Percentiles rank a stretch among this genome's conserved stretches.
These are phyloP conservation scores for Ctenopoma kingsleyae DNA, from an alignment of 2,797 vertebrate genomes.

Conservation along the genomic window DNA sequence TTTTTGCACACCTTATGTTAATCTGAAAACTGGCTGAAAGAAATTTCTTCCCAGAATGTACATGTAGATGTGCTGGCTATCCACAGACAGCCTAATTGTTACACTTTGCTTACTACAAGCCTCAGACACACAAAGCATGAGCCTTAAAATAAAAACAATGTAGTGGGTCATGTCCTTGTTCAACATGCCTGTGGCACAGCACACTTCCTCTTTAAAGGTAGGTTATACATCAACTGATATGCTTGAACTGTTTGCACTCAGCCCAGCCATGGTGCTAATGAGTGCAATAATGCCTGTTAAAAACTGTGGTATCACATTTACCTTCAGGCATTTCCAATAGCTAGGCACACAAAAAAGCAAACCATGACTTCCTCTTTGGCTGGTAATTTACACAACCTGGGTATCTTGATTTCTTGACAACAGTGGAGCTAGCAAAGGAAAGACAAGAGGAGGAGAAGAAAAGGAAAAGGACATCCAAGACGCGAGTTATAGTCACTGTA, in stretches of 20 bases:
- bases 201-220: constrained; percentile 39
- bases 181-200: constrained; percentile 8
- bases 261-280: constrained; percentile 43
- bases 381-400: constrained; percentile 48
- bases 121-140: constrained; percentile 25
- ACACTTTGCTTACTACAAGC: constrained; percentile 23
- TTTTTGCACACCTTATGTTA: constrained; percentile 18
- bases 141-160: constrained; percentile 39
- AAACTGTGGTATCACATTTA: constrained; percentile 50
- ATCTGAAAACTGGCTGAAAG: constrained; percentile 36
- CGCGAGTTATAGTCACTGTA: constrained; percentile 57
- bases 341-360: constrained; percentile 34
- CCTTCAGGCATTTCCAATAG: constrained; percentile 32
- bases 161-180: constrained; percentile 38
- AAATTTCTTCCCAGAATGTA: constrained; percentile 40
- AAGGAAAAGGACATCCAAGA: constrained; percentile 65
- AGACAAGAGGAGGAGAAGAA: constrained; percentile 45
- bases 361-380: constrained; percentile 49
- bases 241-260: constrained; percentile 34
- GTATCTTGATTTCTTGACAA: constrained; percentile 53
- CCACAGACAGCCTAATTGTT: background rate
- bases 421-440: constrained; percentile 34
- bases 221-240: constrained; percentile 45
- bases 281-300: constrained; percentile 49
- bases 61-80: constrained; percentile 19